A percentile compares a stretch with the other conserved stretches of the same genome.
Conservation (phyloP, 1,140 invertebrate genomes). For the Ceratina calcarata region DNA sequence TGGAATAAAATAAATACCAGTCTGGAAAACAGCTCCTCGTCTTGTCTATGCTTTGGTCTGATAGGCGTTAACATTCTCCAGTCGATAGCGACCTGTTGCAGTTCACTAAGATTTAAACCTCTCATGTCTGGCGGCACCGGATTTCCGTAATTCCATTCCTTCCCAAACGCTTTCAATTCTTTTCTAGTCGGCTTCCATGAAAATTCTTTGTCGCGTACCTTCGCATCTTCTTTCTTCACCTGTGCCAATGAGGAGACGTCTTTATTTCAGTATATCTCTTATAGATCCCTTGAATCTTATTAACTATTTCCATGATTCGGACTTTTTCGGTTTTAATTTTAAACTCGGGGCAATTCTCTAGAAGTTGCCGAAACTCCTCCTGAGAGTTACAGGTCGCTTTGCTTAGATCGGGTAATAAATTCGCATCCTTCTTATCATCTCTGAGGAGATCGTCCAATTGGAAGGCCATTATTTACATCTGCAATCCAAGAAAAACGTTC, state of each 20-base stretch:
- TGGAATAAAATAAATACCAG: constrained; percentile 62
- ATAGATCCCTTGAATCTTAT: no score
- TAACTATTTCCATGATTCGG: constrained; percentile 22
- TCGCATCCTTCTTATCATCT: constrained; percentile 90
- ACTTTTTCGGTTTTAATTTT: constrained; percentile 94
- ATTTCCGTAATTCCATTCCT: constrained; percentile 87
- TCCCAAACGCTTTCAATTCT: constrained; percentile 82
- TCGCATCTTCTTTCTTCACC: constrained; percentile 79
- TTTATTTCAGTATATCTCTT: background rate
- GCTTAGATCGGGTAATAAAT: constrained; percentile 91
- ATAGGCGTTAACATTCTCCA: constrained; percentile 95
- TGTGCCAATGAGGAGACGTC: constrained; percentile 37
- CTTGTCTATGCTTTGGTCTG: constrained; percentile 89
- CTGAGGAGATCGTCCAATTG: constrained; percentile 91
- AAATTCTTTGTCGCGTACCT: constrained; percentile 80
- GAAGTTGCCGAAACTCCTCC: constrained; percentile 90
- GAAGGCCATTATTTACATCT: constrained; percentile 80
- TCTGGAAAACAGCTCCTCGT: constrained; percentile 93
- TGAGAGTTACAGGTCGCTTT: constrained; percentile 87
- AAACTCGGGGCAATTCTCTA: constrained; percentile 93
- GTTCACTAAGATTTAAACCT: constrained; percentile 87
- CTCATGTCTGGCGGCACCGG: constrained; percentile 92
- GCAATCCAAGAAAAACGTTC: constrained; percentile 56
- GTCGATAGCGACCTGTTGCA: constrained; percentile 92
- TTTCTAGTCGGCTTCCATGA: constrained; percentile 86